Conservation (phyloP, 1,140 invertebrate genomes). For the Lethocerus indicus region DNA sequence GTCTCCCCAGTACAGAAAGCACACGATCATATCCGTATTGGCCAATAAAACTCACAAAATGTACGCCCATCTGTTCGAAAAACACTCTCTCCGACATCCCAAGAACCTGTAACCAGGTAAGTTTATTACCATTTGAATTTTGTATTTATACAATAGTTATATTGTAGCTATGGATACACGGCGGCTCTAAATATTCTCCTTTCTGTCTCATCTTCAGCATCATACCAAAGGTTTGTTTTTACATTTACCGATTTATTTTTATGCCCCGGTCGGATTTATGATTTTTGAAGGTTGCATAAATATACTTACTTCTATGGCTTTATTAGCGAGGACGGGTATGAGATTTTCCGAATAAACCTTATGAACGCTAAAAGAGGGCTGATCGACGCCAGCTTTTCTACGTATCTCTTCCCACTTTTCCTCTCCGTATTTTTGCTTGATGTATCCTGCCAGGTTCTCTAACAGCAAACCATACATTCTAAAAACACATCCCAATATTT, state of each 20-base stretch:
- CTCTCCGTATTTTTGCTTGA: conserved; percentile 77
- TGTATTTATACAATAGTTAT: too few species aligned
- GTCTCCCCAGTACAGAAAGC: conserved; percentile 70
- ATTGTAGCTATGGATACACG: neutral
- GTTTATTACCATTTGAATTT: too few species aligned
- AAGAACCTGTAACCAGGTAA: conserved; percentile 52
- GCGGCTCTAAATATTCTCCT: neutral
- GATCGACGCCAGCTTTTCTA: conserved; percentile 59
- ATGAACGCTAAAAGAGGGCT: conserved; percentile 77
- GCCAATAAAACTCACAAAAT: conserved; percentile 79
- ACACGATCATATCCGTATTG: conserved; percentile 90
- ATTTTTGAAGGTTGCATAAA: too few species aligned
- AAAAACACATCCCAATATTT: too few species aligned
- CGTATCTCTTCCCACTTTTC: conserved; percentile 80
- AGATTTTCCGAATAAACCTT: conserved; percentile 83
- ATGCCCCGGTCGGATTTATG: too few species aligned
- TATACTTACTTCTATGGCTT: conserved; percentile 66
- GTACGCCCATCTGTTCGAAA: conserved; percentile 78
- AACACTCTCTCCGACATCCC: conserved; percentile 71
- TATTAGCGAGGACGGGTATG: conserved; percentile 65
- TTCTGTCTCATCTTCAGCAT: neutral
- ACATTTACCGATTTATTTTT: too few species aligned
- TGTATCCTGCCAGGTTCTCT: conserved; percentile 82
- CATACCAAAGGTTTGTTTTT: too few species aligned
- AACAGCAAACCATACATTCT: conserved; percentile 88